phyloP scores from a whole-genome alignment of 2,113 vertebrate species.

The Oriolus oriolus region DNA sequence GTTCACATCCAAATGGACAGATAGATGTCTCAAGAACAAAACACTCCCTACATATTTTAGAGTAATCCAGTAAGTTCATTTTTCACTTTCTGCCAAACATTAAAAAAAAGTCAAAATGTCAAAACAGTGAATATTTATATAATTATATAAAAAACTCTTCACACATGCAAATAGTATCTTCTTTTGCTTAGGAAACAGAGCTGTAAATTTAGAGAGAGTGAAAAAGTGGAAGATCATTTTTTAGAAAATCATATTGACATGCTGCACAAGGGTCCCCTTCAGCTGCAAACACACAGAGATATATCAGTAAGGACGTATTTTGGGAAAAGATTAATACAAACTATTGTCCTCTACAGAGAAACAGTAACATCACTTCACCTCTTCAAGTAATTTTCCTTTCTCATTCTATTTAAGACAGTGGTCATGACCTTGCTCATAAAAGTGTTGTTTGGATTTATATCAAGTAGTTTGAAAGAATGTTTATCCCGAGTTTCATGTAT shows the following conservation, averaged over 20 bases:
- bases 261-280: not conserved
- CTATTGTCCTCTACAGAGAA: not conserved
- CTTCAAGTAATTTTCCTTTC: not conserved
- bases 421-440: not conserved
- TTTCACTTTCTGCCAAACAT: not conserved
- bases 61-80: not conserved
- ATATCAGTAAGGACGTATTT: not conserved
- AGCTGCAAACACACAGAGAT: not conserved
- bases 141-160: not conserved
- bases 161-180: not conserved
- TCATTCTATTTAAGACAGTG: not conserved
- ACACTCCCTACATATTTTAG: not conserved
- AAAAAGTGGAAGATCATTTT: not conserved
- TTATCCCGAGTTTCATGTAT: not conserved
- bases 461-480: not conserved
- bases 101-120: not conserved
- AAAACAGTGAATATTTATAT: not conserved
- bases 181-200: not conserved
- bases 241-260: not conserved
- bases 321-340: not conserved
- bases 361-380: not conserved
- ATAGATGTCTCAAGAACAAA: not conserved
- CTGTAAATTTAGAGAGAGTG: not conserved
- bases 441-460: not conserved
- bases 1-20: not conserved